Conservation (phyloP, 2,113 vertebrate genomes). For the Geothlypis trichas region DNA sequence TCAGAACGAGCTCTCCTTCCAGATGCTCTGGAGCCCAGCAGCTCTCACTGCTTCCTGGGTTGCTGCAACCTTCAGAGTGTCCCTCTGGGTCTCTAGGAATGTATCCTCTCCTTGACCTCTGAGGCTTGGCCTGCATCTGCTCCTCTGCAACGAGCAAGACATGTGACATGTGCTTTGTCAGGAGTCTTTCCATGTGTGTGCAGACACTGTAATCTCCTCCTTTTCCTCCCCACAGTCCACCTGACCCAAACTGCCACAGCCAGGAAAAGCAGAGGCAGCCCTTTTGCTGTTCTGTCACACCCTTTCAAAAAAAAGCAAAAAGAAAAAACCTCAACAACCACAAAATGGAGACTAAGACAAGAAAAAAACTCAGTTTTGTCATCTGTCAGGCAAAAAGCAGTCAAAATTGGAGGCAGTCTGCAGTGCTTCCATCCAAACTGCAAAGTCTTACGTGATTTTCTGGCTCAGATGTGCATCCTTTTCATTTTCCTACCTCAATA, state of each 20-base stretch:
- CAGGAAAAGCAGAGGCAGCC: neutral
- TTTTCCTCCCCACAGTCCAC: neutral
- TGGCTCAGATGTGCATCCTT: neutral
- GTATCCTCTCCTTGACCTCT: constrained; percentile 55
- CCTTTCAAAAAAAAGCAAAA: neutral
- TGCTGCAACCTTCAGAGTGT: constrained; percentile 4
- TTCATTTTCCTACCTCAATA: neutral
- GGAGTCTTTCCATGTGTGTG: neutral
- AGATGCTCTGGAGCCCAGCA: constrained; percentile 15
- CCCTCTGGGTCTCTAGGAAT: constrained; percentile 63
- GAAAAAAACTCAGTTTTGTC: neutral
- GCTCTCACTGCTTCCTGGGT: neutral
- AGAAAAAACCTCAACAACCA: accelerated
- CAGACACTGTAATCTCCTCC: neutral
- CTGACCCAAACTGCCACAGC: neutral
- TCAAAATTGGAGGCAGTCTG: neutral
- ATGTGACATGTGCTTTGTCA: constrained; percentile 39
- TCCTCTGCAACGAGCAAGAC: neutral
- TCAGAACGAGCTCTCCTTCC: constrained; percentile 7
- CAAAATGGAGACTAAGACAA: neutral
- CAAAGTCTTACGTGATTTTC: neutral
- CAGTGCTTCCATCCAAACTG: neutral
- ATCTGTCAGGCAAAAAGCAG: neutral
- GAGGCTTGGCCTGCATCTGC: constrained; percentile 3
- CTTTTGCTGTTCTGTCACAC: neutral